Evolutionary conservation across 2,113 vertebrate species (phyloP), one percentile per base, ranked within the genome.

Genomic region (Raphicerus campestris): DNA sequence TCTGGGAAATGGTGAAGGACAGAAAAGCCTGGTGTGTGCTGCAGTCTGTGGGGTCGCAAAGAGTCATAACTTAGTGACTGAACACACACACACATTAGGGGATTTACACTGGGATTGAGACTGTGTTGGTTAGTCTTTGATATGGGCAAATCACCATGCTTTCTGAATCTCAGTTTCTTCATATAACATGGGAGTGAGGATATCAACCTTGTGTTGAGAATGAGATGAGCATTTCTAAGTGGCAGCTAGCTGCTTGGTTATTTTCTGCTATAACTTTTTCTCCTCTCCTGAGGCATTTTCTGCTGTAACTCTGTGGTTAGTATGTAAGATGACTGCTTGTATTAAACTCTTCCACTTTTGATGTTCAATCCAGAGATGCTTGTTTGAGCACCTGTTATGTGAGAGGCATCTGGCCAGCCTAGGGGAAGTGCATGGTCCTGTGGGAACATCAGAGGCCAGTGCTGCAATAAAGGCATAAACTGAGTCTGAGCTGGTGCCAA

Each of bases 91-190:
- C 66, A 70, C 20, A 10, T 60, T 78, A n/a, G 10, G 77, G 39
- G 30, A 55, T 82, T 95, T 93, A 82, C 15, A 26, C 15, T 45
- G 19, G n/a, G 49, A 20, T 61, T 78, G 92, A 81, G 81, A 53
- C n/a, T 35, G 2, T 58, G 30, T 82, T 95, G 32, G 5, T 49
- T 75, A 39, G 49, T 55, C 35, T 93, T 70, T 92, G 14, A 60
- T 78, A 32, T 61, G 73, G 49, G 39, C 47, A 91, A 70, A 51
- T 55, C 66, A 55, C 35, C 63, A 30, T 82, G 35, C 35, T 80
- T 56, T 14, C 73, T 91, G 66, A 81, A 47, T 84, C 75, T 88
- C 61, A 42, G 13, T 88, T 91, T 88, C 28, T 66, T 88, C 30
- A 14, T 55, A 22, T 81, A 66, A 66, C 42, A 53, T 56, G 55